These are phyloP conservation scores for Pissodes strobi DNA, from an alignment of 1,140 invertebrate species.

Conservation along the genomic window DNA sequence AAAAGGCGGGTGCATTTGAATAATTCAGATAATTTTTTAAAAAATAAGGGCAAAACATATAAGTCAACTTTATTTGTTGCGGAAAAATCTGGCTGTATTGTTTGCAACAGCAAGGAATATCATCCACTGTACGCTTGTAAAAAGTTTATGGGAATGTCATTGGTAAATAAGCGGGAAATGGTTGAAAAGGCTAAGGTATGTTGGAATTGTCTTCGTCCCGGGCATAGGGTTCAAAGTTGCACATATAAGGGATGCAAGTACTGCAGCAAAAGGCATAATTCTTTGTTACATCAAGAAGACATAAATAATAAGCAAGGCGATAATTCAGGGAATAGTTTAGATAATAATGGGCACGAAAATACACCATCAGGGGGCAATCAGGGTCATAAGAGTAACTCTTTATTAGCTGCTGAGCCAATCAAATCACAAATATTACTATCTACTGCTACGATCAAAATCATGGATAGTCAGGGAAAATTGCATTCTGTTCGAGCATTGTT, in stretches of 20 bases:
- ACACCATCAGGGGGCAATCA: too few relatives aligned
- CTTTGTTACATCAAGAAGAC: neutral
- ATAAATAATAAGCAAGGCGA: too few relatives aligned
- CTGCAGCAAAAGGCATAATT: slow-evolving; percentile 7
- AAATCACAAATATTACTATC: neutral
- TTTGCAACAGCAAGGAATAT: neutral
- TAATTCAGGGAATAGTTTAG: too few relatives aligned
- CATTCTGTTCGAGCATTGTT: neutral
- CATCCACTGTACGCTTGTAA: slow-evolving; percentile 5
- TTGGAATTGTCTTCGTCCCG: neutral
- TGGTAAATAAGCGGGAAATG: neutral
- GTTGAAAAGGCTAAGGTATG: neutral
- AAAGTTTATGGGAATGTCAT: neutral
- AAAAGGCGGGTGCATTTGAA: neutral
- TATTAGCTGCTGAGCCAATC: too few relatives aligned
- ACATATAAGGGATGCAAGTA: neutral
- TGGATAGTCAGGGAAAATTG: neutral
- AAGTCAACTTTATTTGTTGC: neutral
- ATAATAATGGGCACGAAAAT: too few relatives aligned
- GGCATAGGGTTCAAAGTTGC: neutral
- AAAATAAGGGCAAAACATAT: too few relatives aligned
- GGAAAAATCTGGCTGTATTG: neutral
- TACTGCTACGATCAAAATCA: neutral
- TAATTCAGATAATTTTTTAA: neutral
- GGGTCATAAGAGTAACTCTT: too few relatives aligned